Conservation (phyloP, 2,888 invertebrate genomes). For the Patella pellucida region DNA sequence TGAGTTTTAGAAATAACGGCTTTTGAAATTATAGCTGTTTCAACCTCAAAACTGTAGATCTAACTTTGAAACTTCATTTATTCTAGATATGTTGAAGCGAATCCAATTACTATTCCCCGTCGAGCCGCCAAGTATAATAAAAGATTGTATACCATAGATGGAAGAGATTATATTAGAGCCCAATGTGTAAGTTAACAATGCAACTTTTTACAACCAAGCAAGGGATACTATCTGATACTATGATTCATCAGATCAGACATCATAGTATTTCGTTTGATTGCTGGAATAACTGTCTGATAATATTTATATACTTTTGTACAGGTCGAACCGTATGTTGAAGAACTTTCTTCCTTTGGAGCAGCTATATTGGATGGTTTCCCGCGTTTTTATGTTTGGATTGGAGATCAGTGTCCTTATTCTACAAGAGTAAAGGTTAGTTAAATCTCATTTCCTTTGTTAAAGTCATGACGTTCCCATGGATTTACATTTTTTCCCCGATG, state of each 20-base stretch:
- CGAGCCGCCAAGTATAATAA: constrained; percentile 45
- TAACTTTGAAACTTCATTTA: no score
- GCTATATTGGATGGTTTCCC: constrained; percentile 56
- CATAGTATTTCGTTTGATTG: no score
- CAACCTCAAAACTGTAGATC: no score
- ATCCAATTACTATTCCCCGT: constrained; percentile 38
- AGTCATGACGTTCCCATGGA: no score
- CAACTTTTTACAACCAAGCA: neutral
- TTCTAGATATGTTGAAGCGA: constrained; percentile 51
- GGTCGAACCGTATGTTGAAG: constrained; percentile 41
- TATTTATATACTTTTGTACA: constrained; percentile 14
- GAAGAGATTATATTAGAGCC: constrained; percentile 47
- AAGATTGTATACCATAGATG: constrained; percentile 48
- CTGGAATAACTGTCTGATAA: neutral
- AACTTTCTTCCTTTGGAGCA: constrained; percentile 32
- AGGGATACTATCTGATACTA: neutral
- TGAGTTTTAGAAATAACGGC: no score
- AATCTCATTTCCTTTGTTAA: no score
- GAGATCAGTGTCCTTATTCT: constrained; percentile 40
- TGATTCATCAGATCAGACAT: no score
- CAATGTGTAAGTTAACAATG: constrained; percentile 47
- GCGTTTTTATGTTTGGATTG: constrained; percentile 60
- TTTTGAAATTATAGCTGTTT: no score
- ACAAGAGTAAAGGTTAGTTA: constrained; percentile 47
- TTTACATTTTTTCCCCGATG: no score